Evolutionary conservation across 37 sponge, comb jelly and placozoan species (phyloP), one percentile per base, ranked within the genome.

Genomic region (Spongia lamella): DNA sequence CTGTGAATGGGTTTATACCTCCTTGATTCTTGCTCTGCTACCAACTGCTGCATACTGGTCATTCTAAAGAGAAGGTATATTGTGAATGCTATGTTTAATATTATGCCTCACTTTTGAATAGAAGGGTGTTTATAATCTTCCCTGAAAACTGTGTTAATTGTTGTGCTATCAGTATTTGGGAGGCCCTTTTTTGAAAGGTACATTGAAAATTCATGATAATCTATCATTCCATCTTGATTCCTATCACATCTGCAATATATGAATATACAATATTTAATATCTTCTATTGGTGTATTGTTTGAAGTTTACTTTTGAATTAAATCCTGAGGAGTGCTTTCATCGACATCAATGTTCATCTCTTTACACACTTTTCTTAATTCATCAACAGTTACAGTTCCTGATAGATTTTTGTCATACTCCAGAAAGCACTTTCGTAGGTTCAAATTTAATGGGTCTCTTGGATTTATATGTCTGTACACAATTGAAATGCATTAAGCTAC

Each of bases 141-240:
- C 61, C 38, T 63, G 20, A 77, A 76, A 30, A 73, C 75, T 16
- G 82, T 60, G 24, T 55, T 35, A 57, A 40, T 15, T 59, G 70
- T n/a, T 49, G 67, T 52, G 59, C 57, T 4, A 9, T 37, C 56
- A 34, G 26, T 17, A 36, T 34, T 22, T 14, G 13, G 21, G 78
- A 70, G 31, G 39, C 35, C 19, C 11, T 76, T 61, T 32, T 70
- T 84, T 19, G 79, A 74, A 61, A 93, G 73, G 51, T 76, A 56
- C n/a, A 73, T 72, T 13, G 86, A 80, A 68, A 94, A 87, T 66
- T 94, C 92, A 68, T 87, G 81, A 39, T 94, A 94, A 70, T 94
- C 88, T 35, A 94, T 87, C 77, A 63, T 50, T 17, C 88, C 94
- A 54, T 78, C 85, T 37, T 83, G 73, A 38, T 79, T 88, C 29